Conservation (phyloP, 2,797 vertebrate species). For the Myotis daubentonii region DNA sequence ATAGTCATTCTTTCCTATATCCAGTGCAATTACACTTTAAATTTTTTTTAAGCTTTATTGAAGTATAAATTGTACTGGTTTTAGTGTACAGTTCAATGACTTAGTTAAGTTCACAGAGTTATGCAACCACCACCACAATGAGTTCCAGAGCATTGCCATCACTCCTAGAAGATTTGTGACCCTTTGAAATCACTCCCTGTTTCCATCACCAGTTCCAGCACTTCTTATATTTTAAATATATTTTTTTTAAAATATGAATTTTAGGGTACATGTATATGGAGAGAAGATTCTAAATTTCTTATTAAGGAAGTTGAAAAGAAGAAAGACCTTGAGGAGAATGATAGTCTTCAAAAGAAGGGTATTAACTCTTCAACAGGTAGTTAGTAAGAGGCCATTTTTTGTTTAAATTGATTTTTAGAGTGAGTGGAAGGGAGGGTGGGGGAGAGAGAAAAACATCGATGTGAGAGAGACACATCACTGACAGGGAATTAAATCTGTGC, state of each 20-base stretch:
- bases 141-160: not conserved
- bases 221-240: not conserved
- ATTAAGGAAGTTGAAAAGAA: not conserved
- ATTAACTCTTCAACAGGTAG: not conserved
- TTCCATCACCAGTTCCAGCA: not conserved
- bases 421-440: too few species aligned
- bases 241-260: not conserved
- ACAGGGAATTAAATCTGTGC: too few species aligned
- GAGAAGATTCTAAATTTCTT: not conserved
- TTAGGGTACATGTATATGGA: not conserved
- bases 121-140: not conserved
- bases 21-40: not conserved
- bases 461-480: too few species aligned
- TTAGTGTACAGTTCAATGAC: not conserved
- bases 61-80: not conserved
- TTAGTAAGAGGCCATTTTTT: not conserved
- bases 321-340: not conserved
- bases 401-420: too few species aligned
- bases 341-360: not conserved
- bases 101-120: not conserved
- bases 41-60: not conserved
- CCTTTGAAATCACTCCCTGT: not conserved
- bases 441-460: too few species aligned
- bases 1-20: not conserved
- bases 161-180: not conserved